Base-by-base conservation (phyloP, 2,113 vertebrate genomes). In the Hystrix brachyura region DNA sequence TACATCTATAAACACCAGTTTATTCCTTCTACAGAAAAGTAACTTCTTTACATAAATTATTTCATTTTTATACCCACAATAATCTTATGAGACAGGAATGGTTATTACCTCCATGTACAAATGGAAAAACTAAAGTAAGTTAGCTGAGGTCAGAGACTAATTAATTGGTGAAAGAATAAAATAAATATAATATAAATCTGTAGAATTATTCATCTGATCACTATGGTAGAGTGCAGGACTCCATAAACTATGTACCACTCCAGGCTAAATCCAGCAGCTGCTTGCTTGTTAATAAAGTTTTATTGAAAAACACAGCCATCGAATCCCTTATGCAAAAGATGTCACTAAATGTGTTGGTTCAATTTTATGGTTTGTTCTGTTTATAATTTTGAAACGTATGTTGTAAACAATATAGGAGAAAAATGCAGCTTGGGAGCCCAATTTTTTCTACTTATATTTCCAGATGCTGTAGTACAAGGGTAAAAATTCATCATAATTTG, bases 41-140 rank as follows among this genome's bases (percentile, higher is more conserved):
- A 81, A 62, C 2, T 74, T 38, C 18, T 90, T 74, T 89, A n/a
- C 2, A 88, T 91, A 93, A 14, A 85, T 94, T 88, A 76, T 64
- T 78, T 94, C n/a, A 65, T 74, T 88, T 95, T 94, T 94, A 80
- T 86, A 65, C 32, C 96, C 25, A 51, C 43, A 71, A 78, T 14
- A 74, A 84, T 18, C 57, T 87, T 64, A 53, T 23, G n/a, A 90
- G 29, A 46, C 53, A 85, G 43, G 18, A 84, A 27, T 3, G 8
- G 4, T 80, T 90, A 64, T 46, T 43, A 62, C 51, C 1, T 3
- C 55, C n/a, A 74, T 84, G 85, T 84, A 90, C 32, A 85, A 89
- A 62, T 29, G 53, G 74, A 80, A 84, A 69, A 83, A 51, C 29
- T 67, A 7, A 88, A 65, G 10, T 72, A 55, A 51, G 27, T 46